Base-by-base conservation (phyloP, 2,113 vertebrate species). In the Lagopus muta region DNA sequence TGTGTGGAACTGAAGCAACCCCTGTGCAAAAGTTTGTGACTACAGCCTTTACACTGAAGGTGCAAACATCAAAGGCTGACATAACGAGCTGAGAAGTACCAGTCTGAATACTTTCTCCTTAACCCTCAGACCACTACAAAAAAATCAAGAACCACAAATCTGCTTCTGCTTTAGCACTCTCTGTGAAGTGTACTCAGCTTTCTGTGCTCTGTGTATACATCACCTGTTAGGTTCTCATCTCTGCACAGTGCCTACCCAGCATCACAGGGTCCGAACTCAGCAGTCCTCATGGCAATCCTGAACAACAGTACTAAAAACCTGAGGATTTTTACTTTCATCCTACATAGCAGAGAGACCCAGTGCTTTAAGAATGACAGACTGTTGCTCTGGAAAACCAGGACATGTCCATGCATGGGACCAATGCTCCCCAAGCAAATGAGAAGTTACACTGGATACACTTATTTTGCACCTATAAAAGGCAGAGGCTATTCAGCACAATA, bases 391-490 rank as follows among this genome's bases (percentile, higher is more conserved):
- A 75, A 32, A 69, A 11, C 5, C 52, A 67, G 55, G 50, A 75
- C 55, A 61, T 0, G 2, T 13, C 18, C 55, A 54, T 20, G 42
- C 1, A 4, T 5, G 50, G 69, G 0, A 24, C 13, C 74, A 66
- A 32, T 47, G 47, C 50, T 20, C 32, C 50, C 93, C 34, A 82
- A 43, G 43, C 17, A 89, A 79, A 82, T 5, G 21, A 61, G 21
- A 3, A 79, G 13, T 40, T 6, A n/a, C 6, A 32, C 4, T 57
- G 40, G 48, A 74, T 36, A 73, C 15, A 9, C 6, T 1, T 12
- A 61, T n/a, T 36, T 40, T 32, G 17, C 1, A 60, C 3, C 9
- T 34, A 13, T 3, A 12, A 10, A 75, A 74, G 25, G 76, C 4
- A 20, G 10, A 65, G 4, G 11, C 16, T 62, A 54, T 30, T 54